Percentiles rank a stretch among this genome's conserved stretches.
Evolutionary conservation across 2,113 vertebrate genomes (phyloP).

Genomic region (Sporophila hypoxantha): DNA sequence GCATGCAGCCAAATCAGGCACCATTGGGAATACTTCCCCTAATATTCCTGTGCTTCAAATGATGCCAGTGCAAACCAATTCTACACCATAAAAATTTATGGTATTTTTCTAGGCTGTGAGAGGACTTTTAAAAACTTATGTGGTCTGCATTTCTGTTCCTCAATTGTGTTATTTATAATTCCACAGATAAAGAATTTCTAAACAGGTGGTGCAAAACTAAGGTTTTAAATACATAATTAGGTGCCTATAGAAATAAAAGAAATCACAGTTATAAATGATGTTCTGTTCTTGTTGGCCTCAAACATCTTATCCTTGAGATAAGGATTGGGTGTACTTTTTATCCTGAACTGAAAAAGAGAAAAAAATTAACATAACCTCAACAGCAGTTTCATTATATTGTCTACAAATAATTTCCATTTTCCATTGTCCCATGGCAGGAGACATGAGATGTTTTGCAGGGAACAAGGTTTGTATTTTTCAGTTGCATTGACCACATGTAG

Average conservation of each 20-base stretch:
- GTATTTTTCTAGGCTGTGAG: neutral
- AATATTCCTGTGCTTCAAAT: neutral
- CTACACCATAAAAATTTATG: neutral
- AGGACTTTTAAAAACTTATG: neutral
- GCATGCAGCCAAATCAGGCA: neutral
- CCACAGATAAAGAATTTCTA: neutral
- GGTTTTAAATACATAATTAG: neutral
- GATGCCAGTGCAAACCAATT: neutral
- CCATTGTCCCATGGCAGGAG: neutral
- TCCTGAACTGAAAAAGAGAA: neutral
- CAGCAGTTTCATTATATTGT: neutral
- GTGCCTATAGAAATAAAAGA: neutral
- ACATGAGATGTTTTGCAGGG: neutral
- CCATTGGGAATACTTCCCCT: neutral
- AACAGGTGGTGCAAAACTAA: neutral
- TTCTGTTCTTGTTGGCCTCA: neutral
- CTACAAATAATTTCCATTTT: neutral
- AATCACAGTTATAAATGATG: neutral
- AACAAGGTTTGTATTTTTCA: neutral
- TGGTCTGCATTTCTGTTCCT: neutral
- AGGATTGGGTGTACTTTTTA: neutral
- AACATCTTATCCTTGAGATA: neutral
- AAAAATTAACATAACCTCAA: neutral
- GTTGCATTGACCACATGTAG: no score
- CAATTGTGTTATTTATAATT: neutral